Evolutionary conservation across 2,113 vertebrate species (phyloP), one percentile per base, ranked within the genome.

Genomic region (Psophia crepitans): DNA sequence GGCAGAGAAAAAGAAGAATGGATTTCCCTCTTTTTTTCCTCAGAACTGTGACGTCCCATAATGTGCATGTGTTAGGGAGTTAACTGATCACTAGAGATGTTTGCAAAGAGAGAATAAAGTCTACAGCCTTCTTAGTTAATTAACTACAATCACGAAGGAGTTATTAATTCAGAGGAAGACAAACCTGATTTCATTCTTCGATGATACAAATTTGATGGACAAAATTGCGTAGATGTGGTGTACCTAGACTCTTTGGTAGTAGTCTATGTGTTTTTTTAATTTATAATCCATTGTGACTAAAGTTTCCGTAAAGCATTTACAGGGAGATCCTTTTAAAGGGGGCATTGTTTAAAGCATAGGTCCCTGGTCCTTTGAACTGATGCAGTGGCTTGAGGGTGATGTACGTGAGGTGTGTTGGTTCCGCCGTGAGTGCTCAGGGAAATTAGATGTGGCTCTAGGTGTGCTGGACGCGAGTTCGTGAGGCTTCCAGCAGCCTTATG

Each of bases 81-180:
- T 85, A 83, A 84, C 44, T 84, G 43, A 57, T 60, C 4, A 4
- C 28, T 80, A 19, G 53, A 86, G 46, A 24, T 77, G 27, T 84
- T 79, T 75, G 73, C 48, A 44, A 64, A 71, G 85, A 79, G 19
- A 80, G 48, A 8, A 68, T 27, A 60, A 58, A 69, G 2, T 64
- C 33, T 73, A 0, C 11, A 64, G 39, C 30, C 26, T 83, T 69
- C 69, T 73, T 63, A 68, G 79, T 83, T 84, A 79, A 91, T 82
- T 30, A 91, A 75, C 78, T 85, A 12, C 54, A 68, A 15, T 73
- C 8, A 10, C 39, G 44, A 87, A 65, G 18, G 14, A 37, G 26
- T 91, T 51, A 70, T 23, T 81, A 76, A 83, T 75, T 94, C 28
- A 63, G 64, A 81, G 35, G 28, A 78, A n/a, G 76, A 33, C 64